Evolutionary conservation across 2,888 invertebrate species (phyloP).

Genomic region (Tetropium fuscum): DNA sequence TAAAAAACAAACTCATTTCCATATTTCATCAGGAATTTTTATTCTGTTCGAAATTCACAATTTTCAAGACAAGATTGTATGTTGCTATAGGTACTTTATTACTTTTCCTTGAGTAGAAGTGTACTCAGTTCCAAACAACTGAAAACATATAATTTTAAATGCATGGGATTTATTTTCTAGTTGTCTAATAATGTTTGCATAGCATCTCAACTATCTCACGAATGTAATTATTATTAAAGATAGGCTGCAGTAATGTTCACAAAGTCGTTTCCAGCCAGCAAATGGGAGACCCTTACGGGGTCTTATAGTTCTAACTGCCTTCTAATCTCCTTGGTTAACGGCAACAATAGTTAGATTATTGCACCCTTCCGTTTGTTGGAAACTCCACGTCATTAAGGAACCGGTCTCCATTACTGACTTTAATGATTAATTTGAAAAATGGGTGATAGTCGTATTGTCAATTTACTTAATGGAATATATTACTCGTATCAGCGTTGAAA

Average conservation of each 20-base stretch:
- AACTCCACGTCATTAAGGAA: constrained; percentile 39
- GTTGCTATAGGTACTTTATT: no score
- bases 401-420: constrained; percentile 10
- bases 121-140: no score
- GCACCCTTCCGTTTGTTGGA: constrained; percentile 53
- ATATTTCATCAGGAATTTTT: no score
- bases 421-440: no score
- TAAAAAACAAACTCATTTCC: no score
- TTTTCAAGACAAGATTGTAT: no score
- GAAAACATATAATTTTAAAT: no score
- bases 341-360: constrained; percentile 58
- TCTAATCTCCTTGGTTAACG: constrained; percentile 58
- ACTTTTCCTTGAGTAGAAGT: no score
- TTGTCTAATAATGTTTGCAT: background rate
- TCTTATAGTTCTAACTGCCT: constrained; percentile 56
- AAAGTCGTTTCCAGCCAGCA: constrained; percentile 50
- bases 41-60: no score
- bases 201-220: constrained; percentile 3
- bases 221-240: constrained; percentile 28
- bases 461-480: no score
- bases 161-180: background rate
- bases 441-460: no score
- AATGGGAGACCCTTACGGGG: constrained; percentile 49
- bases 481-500: no score
- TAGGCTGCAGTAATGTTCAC: constrained; percentile 32